Evolutionary conservation across 2,888 invertebrate genomes (phyloP).

Genomic region (Limnephilus marmoratus): DNA sequence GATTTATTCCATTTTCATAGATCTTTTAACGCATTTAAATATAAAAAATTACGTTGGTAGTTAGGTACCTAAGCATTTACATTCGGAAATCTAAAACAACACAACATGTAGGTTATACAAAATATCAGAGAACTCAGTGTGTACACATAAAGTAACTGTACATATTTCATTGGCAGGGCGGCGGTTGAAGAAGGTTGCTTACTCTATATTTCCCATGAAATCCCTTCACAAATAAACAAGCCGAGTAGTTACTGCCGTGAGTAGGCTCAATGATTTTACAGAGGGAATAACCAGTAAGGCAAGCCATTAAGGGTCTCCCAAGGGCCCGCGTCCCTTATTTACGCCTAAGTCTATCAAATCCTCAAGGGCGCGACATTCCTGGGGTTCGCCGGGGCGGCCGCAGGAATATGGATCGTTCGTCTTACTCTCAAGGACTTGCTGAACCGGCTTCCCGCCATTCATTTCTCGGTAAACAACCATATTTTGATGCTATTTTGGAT

Average conservation of each 20-base stretch:
- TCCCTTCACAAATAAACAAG: background rate
- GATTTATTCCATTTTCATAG: no score
- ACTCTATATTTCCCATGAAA: background rate
- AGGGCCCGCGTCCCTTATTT: conserved; percentile 5
- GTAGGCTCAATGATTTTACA: conserved; percentile 2
- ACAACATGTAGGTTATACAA: background rate
- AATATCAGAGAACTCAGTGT: background rate
- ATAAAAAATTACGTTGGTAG: no score
- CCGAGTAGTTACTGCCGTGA: background rate
- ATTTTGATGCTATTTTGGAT: background rate
- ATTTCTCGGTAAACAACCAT: background rate
- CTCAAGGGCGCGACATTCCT: conserved; percentile 20
- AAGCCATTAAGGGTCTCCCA: conserved; percentile 18
- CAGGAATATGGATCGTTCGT: background rate
- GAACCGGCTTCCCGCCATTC: background rate
- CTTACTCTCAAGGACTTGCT: background rate
- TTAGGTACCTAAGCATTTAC: no score
- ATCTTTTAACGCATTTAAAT: no score
- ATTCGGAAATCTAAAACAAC: no score
- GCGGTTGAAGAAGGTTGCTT: background rate
- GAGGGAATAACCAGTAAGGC: background rate
- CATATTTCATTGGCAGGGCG: background rate
- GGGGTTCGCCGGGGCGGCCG: background rate
- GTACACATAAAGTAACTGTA: background rate
- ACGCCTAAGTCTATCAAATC: conserved; percentile 23